A percentile compares a stretch with the other conserved stretches of the same genome.
Evolutionary conservation across 1,140 invertebrate genomes (phyloP).

Genomic region (Colletes gigas): DNA sequence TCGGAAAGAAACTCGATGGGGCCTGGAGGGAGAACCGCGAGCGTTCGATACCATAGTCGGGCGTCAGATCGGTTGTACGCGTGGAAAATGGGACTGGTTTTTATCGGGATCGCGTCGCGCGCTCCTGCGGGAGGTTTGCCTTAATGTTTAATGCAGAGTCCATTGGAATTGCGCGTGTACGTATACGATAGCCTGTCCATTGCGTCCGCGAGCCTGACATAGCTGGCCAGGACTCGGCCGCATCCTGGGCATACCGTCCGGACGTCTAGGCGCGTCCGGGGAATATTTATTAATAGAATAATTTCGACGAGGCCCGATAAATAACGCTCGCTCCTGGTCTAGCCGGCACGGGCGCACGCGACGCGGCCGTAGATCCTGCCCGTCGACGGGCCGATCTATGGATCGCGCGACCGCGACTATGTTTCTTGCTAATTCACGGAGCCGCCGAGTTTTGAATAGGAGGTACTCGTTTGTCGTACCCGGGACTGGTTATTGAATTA

Average conservation of each 20-base stretch:
- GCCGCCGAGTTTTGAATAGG: conserved; percentile 21
- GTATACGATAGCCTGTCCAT: conserved; percentile 46
- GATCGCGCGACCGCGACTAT: conserved; percentile 9
- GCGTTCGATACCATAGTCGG: conserved; percentile 65
- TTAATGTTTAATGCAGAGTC: conserved; percentile 71
- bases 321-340: not conserved
- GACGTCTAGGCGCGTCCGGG: conserved; percentile 14
- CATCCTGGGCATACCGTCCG: conserved; percentile 27
- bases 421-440: conserved; percentile 26
- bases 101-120: conserved; percentile 59
- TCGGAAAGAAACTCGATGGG: conserved; percentile 59
- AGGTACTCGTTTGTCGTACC: not conserved
- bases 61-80: conserved; percentile 70
- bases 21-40: conserved; percentile 28
- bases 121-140: conserved; percentile 54
- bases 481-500: not conserved
- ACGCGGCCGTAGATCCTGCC: conserved; percentile 19
- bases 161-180: conserved; percentile 51
- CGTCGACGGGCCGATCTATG: conserved; percentile 7
- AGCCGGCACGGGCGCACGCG: conserved; percentile 22
- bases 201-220: conserved; percentile 35
- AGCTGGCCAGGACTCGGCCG: conserved; percentile 27
- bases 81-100: conserved; percentile 74
- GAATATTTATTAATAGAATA: conserved; percentile 43
- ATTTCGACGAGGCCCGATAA: conserved; percentile 35